A percentile compares a stretch with the other conserved stretches of the same genome.
These are phyloP conservation scores for Drosophila lowei DNA, from an alignment of 1,140 invertebrate species.

Conservation along the genomic window DNA sequence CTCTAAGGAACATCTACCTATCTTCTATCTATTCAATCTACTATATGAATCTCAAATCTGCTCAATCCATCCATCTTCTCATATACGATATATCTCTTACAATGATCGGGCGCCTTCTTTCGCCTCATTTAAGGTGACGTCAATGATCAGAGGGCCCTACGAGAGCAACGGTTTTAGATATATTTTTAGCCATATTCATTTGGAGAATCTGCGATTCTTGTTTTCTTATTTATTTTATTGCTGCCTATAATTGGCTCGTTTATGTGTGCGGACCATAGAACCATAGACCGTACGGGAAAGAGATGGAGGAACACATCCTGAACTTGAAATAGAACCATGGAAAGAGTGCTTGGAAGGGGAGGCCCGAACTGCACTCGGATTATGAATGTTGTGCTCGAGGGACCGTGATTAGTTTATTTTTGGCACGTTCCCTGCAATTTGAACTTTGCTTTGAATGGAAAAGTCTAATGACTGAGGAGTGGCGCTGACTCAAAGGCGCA, in stretches of 20 bases:
- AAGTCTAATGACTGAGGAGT: slow-evolving; percentile 32
- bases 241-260: slow-evolving; percentile 77
- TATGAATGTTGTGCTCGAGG: slow-evolving; percentile 63
- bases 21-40: neutral
- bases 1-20: no score
- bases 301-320: slow-evolving; percentile 34
- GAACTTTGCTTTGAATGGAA: slow-evolving; percentile 51
- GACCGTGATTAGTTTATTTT: slow-evolving; percentile 67
- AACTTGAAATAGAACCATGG: slow-evolving; percentile 68
- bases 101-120: slow-evolving; percentile 24
- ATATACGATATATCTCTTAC: slow-evolving; percentile 4
- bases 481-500: slow-evolving; percentile 22
- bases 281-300: slow-evolving; percentile 3
- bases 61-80: slow-evolving; percentile 13
- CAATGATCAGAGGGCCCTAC: slow-evolving; percentile 58
- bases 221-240: slow-evolving; percentile 62
- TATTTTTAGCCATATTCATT: slow-evolving; percentile 60
- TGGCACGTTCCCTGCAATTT: slow-evolving; percentile 55
- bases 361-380: slow-evolving; percentile 36
- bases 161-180: slow-evolving; percentile 13
- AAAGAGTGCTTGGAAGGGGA: slow-evolving; percentile 4
- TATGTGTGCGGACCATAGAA: slow-evolving; percentile 29
- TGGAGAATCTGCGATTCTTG: slow-evolving; percentile 42
- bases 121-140: slow-evolving; percentile 63
- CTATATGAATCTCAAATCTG: no score